Evolutionary conservation across 2,797 vertebrate species (phyloP), one percentile per base, ranked within the genome.

Genomic region (Amblyopsis hoosieri): DNA sequence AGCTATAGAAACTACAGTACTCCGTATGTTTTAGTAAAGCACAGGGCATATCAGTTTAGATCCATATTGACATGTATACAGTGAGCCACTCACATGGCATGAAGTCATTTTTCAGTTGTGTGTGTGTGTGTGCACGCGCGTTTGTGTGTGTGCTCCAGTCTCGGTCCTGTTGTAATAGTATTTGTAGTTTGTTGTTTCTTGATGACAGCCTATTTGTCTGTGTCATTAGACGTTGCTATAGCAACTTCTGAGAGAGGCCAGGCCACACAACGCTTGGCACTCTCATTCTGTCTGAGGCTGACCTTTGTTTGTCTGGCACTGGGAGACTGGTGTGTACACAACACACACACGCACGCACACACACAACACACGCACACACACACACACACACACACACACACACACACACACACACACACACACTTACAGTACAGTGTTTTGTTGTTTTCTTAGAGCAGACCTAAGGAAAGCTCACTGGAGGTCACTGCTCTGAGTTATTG

Each of bases 271-370:
- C 72, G 67, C 47, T 62, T 49, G 17, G 61, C 60, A 46, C 67
- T 63, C 17, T 76, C 72, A 75, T 61, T 80, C 66, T 80, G 53
- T 67, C 67, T 61, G 65, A 72, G 10, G 66, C 67, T 70, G 69
- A 82, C 80, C 78, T 76, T 86, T 83, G 76, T 88, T 81, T 74
- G 67, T 67, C 66, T 71, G 68, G 23, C 67, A 64, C 65, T 79
- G 37, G 33, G 65, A 76, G 69, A 82, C 51, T 59, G 70, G 72
- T 74, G 69, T 79, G 72, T 76, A 54, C 57, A 67, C 23, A 52
- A 61, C 69, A 47, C 49, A 67, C 59, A 42, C 13, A 72, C 54
- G 60, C 42, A 19, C 37, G 53, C 61, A 62, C 47, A 23, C 56
- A 13, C 37, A 45, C 55, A 17, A 45, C 48, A 59, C 57, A 63